phyloP scores from a whole-genome alignment of 2,888 invertebrate genomes.

The Crioceris asparagi region DNA sequence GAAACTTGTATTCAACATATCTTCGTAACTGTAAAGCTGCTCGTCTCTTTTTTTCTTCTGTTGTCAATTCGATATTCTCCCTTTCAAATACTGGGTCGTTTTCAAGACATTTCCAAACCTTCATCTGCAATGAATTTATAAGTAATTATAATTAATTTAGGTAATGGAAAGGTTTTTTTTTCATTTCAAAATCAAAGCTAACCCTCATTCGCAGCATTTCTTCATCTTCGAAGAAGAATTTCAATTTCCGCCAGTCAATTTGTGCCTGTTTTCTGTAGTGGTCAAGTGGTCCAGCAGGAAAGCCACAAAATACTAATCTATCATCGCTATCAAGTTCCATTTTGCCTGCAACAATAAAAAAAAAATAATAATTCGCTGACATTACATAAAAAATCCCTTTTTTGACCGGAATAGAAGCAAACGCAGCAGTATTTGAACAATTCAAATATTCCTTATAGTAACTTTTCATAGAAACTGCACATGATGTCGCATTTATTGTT shows the following conservation, averaged over 20 bases:
- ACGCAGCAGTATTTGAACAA: no score
- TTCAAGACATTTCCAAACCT: conserved; percentile 67
- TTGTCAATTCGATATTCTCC: conserved; percentile 46
- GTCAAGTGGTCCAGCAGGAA: conserved; percentile 68
- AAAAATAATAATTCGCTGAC: background rate
- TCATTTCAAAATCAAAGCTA: conserved; percentile 16
- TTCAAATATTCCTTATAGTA: no score
- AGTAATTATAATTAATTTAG: background rate
- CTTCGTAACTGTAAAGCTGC: conserved; percentile 57
- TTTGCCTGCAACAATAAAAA: conserved; percentile 6
- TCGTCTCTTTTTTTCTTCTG: conserved; percentile 63
- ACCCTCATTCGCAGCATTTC: conserved; percentile 71
- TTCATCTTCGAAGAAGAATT: conserved; percentile 63
- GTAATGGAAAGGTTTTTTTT: background rate
- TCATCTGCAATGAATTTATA: conserved; percentile 57
- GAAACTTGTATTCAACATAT: conserved; percentile 55
- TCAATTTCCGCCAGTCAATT: conserved; percentile 81
- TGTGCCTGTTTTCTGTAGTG: conserved; percentile 65
- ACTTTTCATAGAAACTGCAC: no score
- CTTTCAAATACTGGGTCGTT: conserved; percentile 70
- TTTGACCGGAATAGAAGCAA: background rate
- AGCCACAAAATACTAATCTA: conserved; percentile 34
- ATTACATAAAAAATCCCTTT: background rate
- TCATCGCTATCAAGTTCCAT: conserved; percentile 13
- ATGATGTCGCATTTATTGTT: no score